A percentile compares a stretch with the other conserved stretches of the same genome.
These are phyloP conservation scores for Trichogramma evanescens DNA, from an alignment of 2,888 invertebrate species.

Conservation along the genomic window DNA sequence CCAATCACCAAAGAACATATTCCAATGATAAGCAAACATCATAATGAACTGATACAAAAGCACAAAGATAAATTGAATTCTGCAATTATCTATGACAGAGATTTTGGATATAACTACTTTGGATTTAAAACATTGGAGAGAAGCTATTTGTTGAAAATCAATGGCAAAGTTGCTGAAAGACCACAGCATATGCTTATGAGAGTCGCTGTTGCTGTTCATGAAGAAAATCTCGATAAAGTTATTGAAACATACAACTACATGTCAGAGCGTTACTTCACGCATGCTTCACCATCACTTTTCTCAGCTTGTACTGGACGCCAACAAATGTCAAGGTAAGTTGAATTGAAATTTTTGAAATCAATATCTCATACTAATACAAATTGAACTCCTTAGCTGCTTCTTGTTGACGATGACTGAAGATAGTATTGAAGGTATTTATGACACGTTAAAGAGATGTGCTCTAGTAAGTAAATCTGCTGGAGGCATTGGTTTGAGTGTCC, in stretches of 20 bases:
- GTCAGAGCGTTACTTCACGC: slow-evolving; percentile 94
- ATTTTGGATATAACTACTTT: slow-evolving; percentile 95
- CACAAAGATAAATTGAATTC: slow-evolving; percentile 89
- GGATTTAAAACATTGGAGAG: slow-evolving; percentile 98
- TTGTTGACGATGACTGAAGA: slow-evolving; percentile 90
- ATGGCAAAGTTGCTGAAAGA: slow-evolving; percentile 87
- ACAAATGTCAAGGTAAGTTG: slow-evolving; percentile 71
- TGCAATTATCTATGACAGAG: slow-evolving; percentile 92
- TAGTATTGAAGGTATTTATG: slow-evolving; percentile 91
- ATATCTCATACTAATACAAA: slow-evolving; percentile 2
- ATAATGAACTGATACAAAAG: slow-evolving; percentile 72
- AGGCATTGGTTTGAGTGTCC: slow-evolving; percentile 93
- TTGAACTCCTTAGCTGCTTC: slow-evolving; percentile 66
- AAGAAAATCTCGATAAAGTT: slow-evolving; percentile 82
- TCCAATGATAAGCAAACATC: slow-evolving; percentile 82
- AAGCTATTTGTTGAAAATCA: slow-evolving; percentile 87
- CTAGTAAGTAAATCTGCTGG: slow-evolving; percentile 95
- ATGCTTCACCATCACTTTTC: slow-evolving; percentile 96
- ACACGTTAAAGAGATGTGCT: slow-evolving; percentile 86
- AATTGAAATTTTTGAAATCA: neutral
- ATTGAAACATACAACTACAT: slow-evolving; percentile 94
- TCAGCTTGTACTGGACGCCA: slow-evolving; percentile 87
- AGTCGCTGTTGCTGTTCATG: slow-evolving; percentile 93
- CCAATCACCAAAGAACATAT: slow-evolving; percentile 62
- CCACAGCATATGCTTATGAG: slow-evolving; percentile 99